Percentiles rank a stretch among this genome's conserved stretches.
phyloP scores from a whole-genome alignment of 2,888 invertebrate species.

The Danaus chrysippus region DNA sequence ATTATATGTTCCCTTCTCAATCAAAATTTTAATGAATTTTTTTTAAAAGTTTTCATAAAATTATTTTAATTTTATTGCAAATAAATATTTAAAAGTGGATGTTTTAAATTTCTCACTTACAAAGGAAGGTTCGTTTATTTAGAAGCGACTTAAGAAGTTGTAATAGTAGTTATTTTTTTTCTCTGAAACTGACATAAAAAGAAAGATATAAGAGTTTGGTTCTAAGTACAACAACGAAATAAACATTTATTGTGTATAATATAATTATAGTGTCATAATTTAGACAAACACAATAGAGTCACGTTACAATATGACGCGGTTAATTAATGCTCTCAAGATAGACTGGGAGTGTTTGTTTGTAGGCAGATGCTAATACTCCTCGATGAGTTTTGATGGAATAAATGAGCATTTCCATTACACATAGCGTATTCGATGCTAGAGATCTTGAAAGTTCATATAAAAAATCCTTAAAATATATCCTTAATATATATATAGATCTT shows the following conservation, averaged over 20 bases:
- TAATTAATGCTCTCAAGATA: slow-evolving; percentile 30
- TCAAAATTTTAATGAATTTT: slow-evolving; percentile 20
- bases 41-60: slow-evolving; percentile 13
- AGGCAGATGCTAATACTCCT: slow-evolving; percentile 45
- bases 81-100: too few species aligned
- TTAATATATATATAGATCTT: too few species aligned
- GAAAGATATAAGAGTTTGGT: too few species aligned
- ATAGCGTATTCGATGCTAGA: slow-evolving; percentile 27
- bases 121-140: too few species aligned
- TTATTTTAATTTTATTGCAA: neutral
- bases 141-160: too few species aligned
- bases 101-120: too few species aligned
- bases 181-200: too few species aligned
- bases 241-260: too few species aligned
- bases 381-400: slow-evolving; percentile 47
- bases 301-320: slow-evolving; percentile 32
- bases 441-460: neutral
- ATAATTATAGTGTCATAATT: too few species aligned
- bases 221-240: too few species aligned
- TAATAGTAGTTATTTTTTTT: too few species aligned
- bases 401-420: slow-evolving; percentile 36
- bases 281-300: slow-evolving; percentile 16
- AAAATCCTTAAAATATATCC: neutral
- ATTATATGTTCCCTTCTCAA: slow-evolving; percentile 16
- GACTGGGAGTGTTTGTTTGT: slow-evolving; percentile 41